Evolutionary conservation across 2,113 vertebrate species (phyloP), one percentile per base, ranked within the genome.

Genomic region (Bagarius yarrelli): DNA sequence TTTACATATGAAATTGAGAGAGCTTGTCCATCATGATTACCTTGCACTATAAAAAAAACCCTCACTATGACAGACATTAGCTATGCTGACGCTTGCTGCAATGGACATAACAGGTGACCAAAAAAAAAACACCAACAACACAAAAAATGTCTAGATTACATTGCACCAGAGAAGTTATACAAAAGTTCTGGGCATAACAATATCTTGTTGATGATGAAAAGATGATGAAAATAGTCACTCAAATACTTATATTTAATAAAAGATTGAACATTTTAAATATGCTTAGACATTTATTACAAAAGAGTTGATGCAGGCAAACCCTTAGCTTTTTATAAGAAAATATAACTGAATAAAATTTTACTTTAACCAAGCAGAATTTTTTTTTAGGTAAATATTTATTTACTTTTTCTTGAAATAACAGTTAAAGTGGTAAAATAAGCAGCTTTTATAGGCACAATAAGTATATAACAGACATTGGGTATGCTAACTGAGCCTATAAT

Each of bases 51-150:
- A 69, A 44, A 47, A 47, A 67, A 47, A 70, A 52, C 6, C 16
- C n/a, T n/a, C 69, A 71, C 69, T 52, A 71, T 8, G 15, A 30
- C 16, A 52, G 25, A 50, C 69, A 71, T n/a, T 69, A 69, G 19
- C n/a, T 52, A 52, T 52, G 44, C 69, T 52, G 44, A 71, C 27
- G 69, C 69, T 71, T 71, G 44, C 44, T 71, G 69, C 27, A 71
- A 71, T 52, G 69, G 69, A 71, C 47, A 52, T 52, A 71, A 52
- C 63, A 30, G 59, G 16, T 50, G 59, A 77, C 18, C 32, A 52
- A 63, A 63, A 63, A 19, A 53, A 78, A 78, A 64, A 19, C 44
- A 78, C 27, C 60, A 78, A 52, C 25, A 47, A 34, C 18, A 63
- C 12, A 34, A 18, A 66, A 18, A 69, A 8, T 32, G 30, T 52